Evolutionary conservation across 2,113 vertebrate species (phyloP), one percentile per base, ranked within the genome.

Genomic region (Tetrao urogallus): DNA sequence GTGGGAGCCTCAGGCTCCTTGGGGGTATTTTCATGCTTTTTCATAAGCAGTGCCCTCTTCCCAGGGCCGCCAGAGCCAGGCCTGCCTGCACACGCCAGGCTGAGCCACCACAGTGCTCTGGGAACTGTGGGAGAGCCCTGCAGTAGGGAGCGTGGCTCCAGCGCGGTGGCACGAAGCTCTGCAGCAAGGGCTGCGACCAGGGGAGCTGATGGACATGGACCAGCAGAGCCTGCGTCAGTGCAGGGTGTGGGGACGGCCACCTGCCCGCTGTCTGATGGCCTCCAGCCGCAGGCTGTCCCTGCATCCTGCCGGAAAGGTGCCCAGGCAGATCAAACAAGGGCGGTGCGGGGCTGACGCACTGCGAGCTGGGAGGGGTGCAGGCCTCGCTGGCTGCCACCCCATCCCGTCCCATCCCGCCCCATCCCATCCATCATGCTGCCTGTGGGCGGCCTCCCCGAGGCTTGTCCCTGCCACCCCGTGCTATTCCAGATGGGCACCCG

Each of bases 311-410:
- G 63, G 50, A 85, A 67, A 63, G 79, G 18, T 34, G 67, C 47
- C 58, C 63, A 21, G 75, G 92, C 85, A 89, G 69, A 82, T 95
- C 93, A 96, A 95, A 95, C 92, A 95, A 92, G 80, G 95, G 90
- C 0, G 82, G 88, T 80, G 88, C 6, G 78, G 38, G 50, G 13
- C 24, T 95, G 93, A 95, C 82, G 65, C 82, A 92, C 7, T 64
- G 71, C 22, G 2, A 50, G 72, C 34, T 0, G 17, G 85, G 92
- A 67, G 79, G 78, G 91, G 85, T 2, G 1, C 4, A 24, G 38
- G 36, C 54, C 34, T 5, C 0, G 32, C 73, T 0, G 1, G 38
- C 4, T 84, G 89, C 61, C 70, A 18, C 17, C 88, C 61, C 22
- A 21, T 30, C 65, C 65, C 9, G 6, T 9, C 28, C 42, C 42